These are phyloP conservation scores for Drosophila kepulauana DNA, from an alignment of 1,140 invertebrate genomes.

Conservation along the genomic window DNA sequence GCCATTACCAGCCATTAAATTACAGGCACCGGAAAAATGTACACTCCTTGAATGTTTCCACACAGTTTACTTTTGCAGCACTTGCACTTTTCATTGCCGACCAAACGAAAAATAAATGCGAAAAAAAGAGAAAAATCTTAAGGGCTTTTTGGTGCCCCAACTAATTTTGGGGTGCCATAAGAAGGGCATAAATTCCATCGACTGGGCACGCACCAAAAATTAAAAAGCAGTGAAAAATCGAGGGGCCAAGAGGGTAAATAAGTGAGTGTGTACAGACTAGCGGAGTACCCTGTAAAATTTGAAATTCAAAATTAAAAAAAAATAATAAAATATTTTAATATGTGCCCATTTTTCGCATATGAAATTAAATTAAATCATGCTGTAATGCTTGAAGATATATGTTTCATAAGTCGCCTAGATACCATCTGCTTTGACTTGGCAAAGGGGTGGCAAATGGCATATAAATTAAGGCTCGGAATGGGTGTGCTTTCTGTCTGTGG, in stretches of 20 bases:
- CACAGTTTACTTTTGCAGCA: constrained; percentile 74
- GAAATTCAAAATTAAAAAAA: background rate
- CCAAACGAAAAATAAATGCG: background rate
- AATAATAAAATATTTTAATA: background rate
- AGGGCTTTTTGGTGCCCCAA: constrained; percentile 5
- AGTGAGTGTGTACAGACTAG: background rate
- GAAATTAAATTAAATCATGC: no score
- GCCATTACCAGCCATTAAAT: constrained; percentile 46
- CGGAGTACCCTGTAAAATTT: background rate
- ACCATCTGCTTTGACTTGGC: background rate
- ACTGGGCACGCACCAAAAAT: constrained; percentile 65
- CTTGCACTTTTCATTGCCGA: constrained; percentile 69
- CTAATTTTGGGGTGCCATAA: constrained; percentile 11
- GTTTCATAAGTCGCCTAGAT: background rate
- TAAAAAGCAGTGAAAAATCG: constrained; percentile 53
- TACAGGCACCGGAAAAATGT: constrained; percentile 46
- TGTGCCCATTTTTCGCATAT: no score
- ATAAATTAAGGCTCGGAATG: constrained; percentile 25
- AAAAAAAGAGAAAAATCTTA: background rate
- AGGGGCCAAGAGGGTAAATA: constrained; percentile 8
- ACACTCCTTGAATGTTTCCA: constrained; percentile 78
- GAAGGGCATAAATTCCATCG: constrained; percentile 66
- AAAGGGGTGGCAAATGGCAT: constrained; percentile 3
- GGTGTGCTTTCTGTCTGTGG: background rate
- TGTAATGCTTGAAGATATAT: background rate